Evolutionary conservation across 1,140 invertebrate species (phyloP).

Genomic region (Aphelinus certus): DNA sequence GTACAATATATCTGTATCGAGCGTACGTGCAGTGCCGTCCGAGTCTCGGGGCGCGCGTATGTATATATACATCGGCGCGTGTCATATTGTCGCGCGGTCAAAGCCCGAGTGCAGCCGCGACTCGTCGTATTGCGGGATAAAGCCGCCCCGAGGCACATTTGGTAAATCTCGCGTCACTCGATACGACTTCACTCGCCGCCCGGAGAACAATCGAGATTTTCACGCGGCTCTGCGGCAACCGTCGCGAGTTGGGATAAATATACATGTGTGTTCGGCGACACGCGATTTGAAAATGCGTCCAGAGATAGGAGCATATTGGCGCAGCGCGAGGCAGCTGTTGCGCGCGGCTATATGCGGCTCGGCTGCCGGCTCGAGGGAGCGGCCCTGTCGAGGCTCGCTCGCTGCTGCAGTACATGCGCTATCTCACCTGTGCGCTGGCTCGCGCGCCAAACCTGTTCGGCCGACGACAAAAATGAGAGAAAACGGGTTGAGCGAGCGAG

Average conservation of each 20-base stretch:
- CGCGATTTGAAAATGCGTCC: constrained; percentile 7
- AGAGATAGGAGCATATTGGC: too few species aligned
- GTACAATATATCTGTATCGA: not conserved
- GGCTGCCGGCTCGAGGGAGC: not conserved
- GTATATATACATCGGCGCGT: too few species aligned
- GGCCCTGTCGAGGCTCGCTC: constrained; percentile 42
- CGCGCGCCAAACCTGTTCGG: constrained; percentile 53
- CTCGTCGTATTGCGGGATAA: too few species aligned
- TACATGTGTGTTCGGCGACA: not conserved
- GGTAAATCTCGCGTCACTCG: too few species aligned
- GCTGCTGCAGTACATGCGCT: constrained; percentile 30
- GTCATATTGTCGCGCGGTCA: too few species aligned
- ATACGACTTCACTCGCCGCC: too few species aligned
- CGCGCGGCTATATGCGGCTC: not conserved
- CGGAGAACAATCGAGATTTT: too few species aligned
- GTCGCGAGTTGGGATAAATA: too few species aligned
- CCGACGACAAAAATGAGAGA: constrained; percentile 62
- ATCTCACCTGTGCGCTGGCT: constrained; percentile 57
- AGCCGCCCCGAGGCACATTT: too few species aligned
- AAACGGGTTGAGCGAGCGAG: constrained; percentile 60
- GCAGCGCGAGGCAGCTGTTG: not conserved
- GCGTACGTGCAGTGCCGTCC: not conserved
- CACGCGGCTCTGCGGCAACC: too few species aligned
- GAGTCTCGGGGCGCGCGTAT: not conserved
- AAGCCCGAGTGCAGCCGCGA: too few species aligned